Base-by-base conservation (phyloP, 2,113 vertebrate species). In the Ornithorhynchus anatinus region DNA sequence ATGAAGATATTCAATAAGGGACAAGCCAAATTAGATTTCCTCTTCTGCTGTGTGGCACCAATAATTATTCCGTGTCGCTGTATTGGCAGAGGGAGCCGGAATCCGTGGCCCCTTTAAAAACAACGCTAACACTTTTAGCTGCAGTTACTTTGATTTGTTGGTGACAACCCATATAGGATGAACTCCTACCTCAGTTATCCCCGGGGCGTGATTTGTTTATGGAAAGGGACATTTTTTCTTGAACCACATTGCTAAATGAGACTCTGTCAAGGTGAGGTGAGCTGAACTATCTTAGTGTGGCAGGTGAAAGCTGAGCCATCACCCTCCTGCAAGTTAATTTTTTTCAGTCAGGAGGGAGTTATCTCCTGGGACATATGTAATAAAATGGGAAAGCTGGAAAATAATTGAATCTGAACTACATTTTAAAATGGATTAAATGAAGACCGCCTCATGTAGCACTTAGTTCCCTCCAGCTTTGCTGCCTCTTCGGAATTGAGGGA, bases 31-130 rank as follows among this genome's bases (percentile, higher is more conserved):
- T 45, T 63, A 23, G 59, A 22, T 54, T 65, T 50, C 14, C 12
- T 13, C 10, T 57, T 27, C 36, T 81, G 16, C 13, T 58, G 14
- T 69, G 4, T 73, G 60, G 57, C 69, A 47, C 37, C 51, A 0
- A 0, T 64, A 42, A 54, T 84, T 84, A 82, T 82, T 84, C 80
- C 81, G 71, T 6, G 5, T 13, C 50, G 69, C 75, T 86, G 72
- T 61, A 70, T 35, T 58, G 66, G 56, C 61, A 84, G 45, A 42
- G 5, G 61, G 72, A 54, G 60, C 68, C 85, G 68, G 79, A 72
- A 68, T 66, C 38, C 16, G 38, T 63, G 68, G 40, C 69, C 71
- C 40, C 52, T 62, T 61, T 33, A 74, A 67, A 27, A 53, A 7
- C 12, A 61, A 48, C n/a, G 51, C 57, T 62, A 20, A 45, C 22